Conservation (phyloP, 2,797 vertebrate genomes). For the Pipistrellus pipistrellus region DNA sequence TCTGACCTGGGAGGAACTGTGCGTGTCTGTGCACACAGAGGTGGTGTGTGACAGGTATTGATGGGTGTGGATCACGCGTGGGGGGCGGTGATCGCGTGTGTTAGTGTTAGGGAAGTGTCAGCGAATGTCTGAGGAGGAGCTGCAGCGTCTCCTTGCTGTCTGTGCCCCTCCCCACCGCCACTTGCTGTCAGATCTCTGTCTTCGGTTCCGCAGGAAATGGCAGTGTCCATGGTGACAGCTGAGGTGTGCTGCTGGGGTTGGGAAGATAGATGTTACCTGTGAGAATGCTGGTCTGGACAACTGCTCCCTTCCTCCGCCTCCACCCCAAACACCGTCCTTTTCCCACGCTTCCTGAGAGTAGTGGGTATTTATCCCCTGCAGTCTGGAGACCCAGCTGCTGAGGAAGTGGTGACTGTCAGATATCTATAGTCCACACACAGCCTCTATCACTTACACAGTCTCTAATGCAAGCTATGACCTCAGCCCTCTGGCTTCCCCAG, state of each 20-base stretch:
- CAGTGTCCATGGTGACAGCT: conserved; percentile 69
- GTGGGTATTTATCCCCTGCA: not conserved
- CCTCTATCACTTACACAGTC: not conserved
- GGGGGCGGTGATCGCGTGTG: not conserved
- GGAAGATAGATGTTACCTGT: conserved; percentile 65
- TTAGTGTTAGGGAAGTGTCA: conserved; percentile 20
- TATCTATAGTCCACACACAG: not conserved
- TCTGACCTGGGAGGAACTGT: conserved; percentile 25
- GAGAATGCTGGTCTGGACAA: conserved; percentile 58
- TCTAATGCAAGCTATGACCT: not conserved
- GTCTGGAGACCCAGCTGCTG: not conserved
- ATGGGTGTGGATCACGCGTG: not conserved
- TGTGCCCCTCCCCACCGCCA: not conserved
- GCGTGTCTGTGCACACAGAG: not conserved
- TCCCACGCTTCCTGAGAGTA: not conserved
- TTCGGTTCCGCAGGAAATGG: conserved; percentile 71
- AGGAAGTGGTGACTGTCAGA: not conserved
- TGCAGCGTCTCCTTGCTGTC: not conserved
- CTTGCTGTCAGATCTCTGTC: conserved; percentile 74
- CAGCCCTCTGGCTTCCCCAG: not conserved
- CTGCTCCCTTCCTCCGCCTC: not conserved
- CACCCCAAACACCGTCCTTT: not conserved
- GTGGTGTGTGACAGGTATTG: conserved; percentile 33
- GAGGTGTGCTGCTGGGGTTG: conserved; percentile 53
- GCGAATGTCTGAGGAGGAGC: conserved; percentile 34